phyloP scores from a whole-genome alignment of 1,140 invertebrate genomes.

The Monomorium pharaonis region DNA sequence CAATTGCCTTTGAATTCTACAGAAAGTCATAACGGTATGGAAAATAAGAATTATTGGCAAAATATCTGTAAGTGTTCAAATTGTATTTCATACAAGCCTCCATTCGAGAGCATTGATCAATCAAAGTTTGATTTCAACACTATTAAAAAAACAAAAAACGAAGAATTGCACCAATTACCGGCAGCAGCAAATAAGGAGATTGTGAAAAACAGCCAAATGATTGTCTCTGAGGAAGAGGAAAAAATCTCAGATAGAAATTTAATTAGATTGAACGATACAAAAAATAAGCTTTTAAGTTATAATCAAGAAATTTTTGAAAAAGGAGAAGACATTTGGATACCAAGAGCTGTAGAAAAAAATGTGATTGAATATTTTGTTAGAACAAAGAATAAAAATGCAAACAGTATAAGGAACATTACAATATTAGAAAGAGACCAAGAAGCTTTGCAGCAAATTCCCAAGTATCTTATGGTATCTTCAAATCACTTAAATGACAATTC shows the following conservation, averaged over 20 bases:
- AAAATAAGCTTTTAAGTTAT: background rate
- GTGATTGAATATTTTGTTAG: background rate
- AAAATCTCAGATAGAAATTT: background rate
- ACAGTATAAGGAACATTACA: background rate
- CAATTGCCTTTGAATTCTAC: constrained; percentile 64
- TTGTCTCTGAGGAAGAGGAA: constrained; percentile 70
- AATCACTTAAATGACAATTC: background rate
- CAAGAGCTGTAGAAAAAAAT: background rate
- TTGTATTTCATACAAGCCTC: constrained; percentile 39
- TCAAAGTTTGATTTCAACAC: constrained; percentile 71
- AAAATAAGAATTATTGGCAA: constrained; percentile 63
- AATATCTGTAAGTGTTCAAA: constrained; percentile 47
- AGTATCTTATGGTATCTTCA: background rate
- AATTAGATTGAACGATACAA: background rate
- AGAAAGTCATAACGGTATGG: constrained; percentile 72
- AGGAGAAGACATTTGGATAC: background rate
- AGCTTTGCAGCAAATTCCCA: background rate
- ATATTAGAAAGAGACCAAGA: background rate
- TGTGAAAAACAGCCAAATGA: constrained; percentile 75
- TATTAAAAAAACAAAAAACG: constrained; percentile 74
- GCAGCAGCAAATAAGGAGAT: constrained; percentile 77
- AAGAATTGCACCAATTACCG: constrained; percentile 72
- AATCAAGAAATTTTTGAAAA: background rate
- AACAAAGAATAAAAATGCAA: background rate
- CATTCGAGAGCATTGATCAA: constrained; percentile 28